phyloP scores from a whole-genome alignment of 1,140 invertebrate genomes.

The Hydropsyche tenuis region DNA sequence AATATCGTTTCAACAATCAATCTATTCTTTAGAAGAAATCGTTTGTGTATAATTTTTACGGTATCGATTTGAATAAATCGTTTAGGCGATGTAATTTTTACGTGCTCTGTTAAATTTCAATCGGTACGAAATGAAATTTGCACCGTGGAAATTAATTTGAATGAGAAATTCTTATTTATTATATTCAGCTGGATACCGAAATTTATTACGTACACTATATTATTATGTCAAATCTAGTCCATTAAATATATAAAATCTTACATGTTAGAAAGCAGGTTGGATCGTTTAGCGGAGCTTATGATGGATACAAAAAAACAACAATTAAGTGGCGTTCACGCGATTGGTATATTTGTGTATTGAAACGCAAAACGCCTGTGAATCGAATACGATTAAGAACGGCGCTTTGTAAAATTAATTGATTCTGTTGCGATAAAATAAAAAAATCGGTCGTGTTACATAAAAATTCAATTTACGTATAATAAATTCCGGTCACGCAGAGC shows the following conservation, averaged over 20 bases:
- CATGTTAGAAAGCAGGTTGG: slow-evolving; percentile 17
- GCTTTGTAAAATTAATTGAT: slow-evolving; percentile 27
- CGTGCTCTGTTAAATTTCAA: too few species aligned
- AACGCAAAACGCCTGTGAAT: not conserved
- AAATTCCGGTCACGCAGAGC: slow-evolving; percentile 31
- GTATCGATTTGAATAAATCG: too few species aligned
- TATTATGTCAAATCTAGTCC: slow-evolving; percentile 4
- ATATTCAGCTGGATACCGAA: not conserved
- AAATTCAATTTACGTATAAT: slow-evolving; percentile 31
- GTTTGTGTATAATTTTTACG: too few species aligned
- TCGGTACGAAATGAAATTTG: too few species aligned
- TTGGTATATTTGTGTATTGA: not conserved
- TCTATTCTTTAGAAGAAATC: not conserved
- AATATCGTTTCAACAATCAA: not conserved
- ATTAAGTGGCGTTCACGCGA: not conserved
- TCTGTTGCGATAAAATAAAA: slow-evolving; percentile 15
- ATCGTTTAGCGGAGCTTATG: slow-evolving; percentile 7
- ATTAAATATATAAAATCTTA: slow-evolving; percentile 5
- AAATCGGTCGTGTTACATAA: slow-evolving; percentile 28
- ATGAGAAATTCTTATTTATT: slow-evolving; percentile 7
- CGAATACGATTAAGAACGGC: slow-evolving; percentile 1
- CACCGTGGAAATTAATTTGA: not conserved
- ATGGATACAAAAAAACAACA: slow-evolving; percentile 8
- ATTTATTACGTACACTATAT: not conserved
- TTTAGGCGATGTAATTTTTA: too few species aligned